Evolutionary conservation across 2,797 vertebrate genomes (phyloP).

Genomic region (Okamejei kenojei): DNA sequence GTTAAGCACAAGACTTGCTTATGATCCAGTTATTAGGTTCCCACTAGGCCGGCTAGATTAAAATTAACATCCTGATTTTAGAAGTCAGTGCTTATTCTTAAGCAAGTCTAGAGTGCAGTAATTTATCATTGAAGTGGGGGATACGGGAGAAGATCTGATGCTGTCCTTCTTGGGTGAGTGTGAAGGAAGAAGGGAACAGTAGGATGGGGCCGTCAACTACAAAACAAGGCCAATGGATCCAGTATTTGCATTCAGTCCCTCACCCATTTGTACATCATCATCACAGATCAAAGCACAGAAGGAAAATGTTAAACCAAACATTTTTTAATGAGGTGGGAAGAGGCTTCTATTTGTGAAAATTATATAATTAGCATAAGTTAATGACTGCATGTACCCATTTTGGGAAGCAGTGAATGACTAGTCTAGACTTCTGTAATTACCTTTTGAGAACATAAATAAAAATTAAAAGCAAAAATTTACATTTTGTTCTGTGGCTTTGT

Average conservation of each 20-base stretch:
- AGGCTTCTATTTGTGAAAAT: background rate
- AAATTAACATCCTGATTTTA: background rate
- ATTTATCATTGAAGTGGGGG: background rate
- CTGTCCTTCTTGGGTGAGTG: background rate
- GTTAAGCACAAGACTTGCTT: background rate
- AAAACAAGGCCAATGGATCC: no score
- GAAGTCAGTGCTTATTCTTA: background rate
- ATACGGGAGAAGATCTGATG: background rate
- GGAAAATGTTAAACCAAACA: background rate
- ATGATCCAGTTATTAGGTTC: background rate
- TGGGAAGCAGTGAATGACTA: background rate
- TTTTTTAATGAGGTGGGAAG: background rate
- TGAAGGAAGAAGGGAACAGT: no score
- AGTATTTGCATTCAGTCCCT: background rate
- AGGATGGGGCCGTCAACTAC: no score
- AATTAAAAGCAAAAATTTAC: background rate
- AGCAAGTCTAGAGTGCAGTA: no score
- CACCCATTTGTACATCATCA: background rate
- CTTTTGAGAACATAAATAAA: constrained; percentile 25
- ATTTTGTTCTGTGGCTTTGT: background rate
- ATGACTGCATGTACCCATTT: background rate
- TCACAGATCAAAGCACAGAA: background rate
- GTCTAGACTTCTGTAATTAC: background rate
- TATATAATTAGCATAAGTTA: constrained; percentile 19
- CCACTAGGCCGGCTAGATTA: background rate